phyloP scores from a whole-genome alignment of 2,797 vertebrate genomes.

The Anomalospiza imberbis region DNA sequence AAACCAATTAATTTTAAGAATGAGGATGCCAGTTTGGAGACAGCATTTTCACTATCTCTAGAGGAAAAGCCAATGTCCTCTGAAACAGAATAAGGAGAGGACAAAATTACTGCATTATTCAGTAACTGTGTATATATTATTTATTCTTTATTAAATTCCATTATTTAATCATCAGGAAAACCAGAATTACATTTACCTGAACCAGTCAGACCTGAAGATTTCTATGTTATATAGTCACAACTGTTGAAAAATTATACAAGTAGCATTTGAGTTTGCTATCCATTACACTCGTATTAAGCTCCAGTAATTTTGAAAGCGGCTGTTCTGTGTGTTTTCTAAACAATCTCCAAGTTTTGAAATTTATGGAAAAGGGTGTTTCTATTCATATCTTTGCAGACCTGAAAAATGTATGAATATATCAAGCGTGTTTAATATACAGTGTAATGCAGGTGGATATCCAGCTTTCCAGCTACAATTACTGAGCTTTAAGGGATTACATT shows the following conservation, averaged over 20 bases:
- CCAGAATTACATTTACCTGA: neutral
- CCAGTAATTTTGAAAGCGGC: neutral
- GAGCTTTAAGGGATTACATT: neutral
- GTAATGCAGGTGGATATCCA: neutral
- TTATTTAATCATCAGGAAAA: neutral
- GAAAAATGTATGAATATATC: neutral
- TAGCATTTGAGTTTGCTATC: neutral
- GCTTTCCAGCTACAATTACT: neutral
- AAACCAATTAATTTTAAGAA: neutral
- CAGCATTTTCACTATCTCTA: neutral
- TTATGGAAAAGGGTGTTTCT: neutral
- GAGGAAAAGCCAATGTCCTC: neutral
- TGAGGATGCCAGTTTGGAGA: neutral
- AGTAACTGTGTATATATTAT: neutral
- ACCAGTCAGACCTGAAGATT: neutral
- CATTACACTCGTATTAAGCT: neutral
- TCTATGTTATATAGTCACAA: neutral
- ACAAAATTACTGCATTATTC: neutral
- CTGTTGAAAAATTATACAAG: neutral
- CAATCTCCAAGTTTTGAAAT: neutral
- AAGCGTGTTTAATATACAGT: neutral
- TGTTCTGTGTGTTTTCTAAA: neutral
- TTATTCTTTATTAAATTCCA: neutral
- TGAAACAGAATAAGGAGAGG: neutral
- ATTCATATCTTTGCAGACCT: neutral